These are phyloP conservation scores for Aphyosemion australe DNA, from an alignment of 2,113 vertebrate genomes.

Conservation along the genomic window DNA sequence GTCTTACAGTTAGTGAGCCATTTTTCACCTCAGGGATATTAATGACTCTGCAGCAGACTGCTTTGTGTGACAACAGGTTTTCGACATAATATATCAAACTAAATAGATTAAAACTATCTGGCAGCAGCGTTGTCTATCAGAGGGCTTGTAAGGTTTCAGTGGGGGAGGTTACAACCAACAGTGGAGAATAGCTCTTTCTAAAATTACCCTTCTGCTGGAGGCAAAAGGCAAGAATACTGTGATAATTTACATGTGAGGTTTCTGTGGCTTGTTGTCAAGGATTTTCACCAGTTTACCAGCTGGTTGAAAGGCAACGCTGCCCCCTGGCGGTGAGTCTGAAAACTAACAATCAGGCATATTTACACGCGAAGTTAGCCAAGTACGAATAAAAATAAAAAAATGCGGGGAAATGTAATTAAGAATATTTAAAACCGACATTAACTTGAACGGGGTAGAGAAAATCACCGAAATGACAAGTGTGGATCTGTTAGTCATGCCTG, in stretches of 20 bases:
- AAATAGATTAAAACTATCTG: slow-evolving; percentile 39
- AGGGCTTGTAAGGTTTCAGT: slow-evolving; percentile 6
- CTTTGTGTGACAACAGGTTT: slow-evolving; percentile 38
- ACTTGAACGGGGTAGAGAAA: no score
- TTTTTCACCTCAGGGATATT: neutral
- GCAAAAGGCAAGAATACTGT: slow-evolving; percentile 39
- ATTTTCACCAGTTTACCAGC: slow-evolving; percentile 18
- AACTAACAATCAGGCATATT: no score
- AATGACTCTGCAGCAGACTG: neutral
- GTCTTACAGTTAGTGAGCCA: neutral
- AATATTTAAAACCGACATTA: no score
- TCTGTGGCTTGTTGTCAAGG: neutral
- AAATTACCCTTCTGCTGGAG: slow-evolving; percentile 34
- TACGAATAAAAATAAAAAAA: no score
- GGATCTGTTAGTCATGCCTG: slow-evolving; percentile 39
- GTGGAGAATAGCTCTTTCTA: slow-evolving; percentile 23
- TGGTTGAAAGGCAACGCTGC: slow-evolving; percentile 41
- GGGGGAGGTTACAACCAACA: slow-evolving; percentile 22
- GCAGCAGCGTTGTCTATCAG: slow-evolving; percentile 12
- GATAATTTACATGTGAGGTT: slow-evolving; percentile 42
- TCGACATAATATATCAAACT: slow-evolving; percentile 35
- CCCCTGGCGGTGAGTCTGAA: slow-evolving; percentile 33
- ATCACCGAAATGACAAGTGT: no score
- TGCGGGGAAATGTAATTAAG: no score
- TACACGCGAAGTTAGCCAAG: no score